Evolutionary conservation across 1,140 invertebrate genomes (phyloP), one percentile per base, ranked within the genome.

Genomic region (Brachionus rubens): DNA sequence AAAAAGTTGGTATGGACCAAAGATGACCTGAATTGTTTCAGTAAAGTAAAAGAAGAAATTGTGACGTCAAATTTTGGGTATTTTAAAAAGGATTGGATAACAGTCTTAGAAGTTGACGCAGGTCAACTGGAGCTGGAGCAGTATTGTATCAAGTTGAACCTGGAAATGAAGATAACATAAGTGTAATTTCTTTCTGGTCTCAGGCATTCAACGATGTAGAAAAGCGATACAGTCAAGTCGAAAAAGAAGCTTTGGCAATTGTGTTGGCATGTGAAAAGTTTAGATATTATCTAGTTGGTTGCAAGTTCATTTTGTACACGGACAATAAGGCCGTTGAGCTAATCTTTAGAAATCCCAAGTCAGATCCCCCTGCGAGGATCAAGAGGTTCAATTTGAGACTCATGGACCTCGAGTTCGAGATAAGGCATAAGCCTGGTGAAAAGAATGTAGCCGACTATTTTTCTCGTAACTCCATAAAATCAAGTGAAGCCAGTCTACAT

Each of bases 91-190:
- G 16, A 16, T 36, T 62, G 56, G 56, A 26, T 5, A 14, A 41
- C 56, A 21, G 21, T 41, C 9, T 40, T 65, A 21, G 36, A 24
- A 21, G 59, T 65, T 24, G 68, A 78, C 54, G 77, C 85, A n/a
- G 81, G 79, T 26, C 78, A 80, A 3, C 79, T 79, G 85, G 84
- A 1, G 24, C 87, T 5, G 85, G 85, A n/a, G 85, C 84, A 2
- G 84, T 88, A 1, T 28, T 88, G 12, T 77, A 79, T 26, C 86
- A 87, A 67, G 67, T 68, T 0, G 16, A 54, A 30, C 56, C 56
- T 16, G 40, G 5, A 40, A 76, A 21, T 41, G 33, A 5, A 54
- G 24, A 28, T 85, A 26, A 52, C 3, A 26, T 28, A 1, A 52
- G 50, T 26, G 30, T 52, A 26, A 52, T 52, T 52, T 81, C 12